phyloP scores from a whole-genome alignment of 2,888 invertebrate genomes.

The Eupithecia inturbata region DNA sequence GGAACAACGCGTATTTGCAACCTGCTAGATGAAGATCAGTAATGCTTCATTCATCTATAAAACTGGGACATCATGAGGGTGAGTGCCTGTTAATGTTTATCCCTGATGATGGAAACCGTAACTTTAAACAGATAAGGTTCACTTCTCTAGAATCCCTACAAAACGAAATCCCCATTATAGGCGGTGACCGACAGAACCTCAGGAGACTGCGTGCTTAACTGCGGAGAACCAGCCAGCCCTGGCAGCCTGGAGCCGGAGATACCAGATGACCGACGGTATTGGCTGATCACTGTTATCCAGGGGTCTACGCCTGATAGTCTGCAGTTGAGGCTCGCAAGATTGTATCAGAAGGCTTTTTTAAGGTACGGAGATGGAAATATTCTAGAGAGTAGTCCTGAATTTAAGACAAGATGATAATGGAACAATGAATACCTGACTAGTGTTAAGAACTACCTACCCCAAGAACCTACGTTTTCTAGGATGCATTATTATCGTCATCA shows the following conservation, averaged over 20 bases:
- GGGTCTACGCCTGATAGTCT: conserved; percentile 86
- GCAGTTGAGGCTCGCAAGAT: conserved; percentile 88
- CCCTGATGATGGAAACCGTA: background rate
- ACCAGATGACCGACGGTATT: conserved; percentile 88
- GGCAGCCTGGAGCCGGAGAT: conserved; percentile 82
- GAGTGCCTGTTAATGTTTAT: too few species aligned
- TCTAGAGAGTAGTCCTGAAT: background rate
- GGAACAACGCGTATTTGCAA: too few species aligned
- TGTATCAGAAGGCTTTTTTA: conserved; percentile 92
- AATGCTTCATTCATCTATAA: too few species aligned
- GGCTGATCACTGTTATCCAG: conserved; percentile 91
- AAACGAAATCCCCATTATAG: conserved; percentile 50
- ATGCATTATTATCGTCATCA: background rate
- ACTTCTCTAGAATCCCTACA: conserved; percentile 4
- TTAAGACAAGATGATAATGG: background rate
- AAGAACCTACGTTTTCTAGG: background rate
- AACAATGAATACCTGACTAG: background rate
- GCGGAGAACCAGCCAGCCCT: conserved; percentile 72
- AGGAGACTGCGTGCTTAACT: conserved; percentile 82
- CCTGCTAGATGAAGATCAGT: too few species aligned
- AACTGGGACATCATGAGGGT: too few species aligned
- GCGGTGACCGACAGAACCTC: conserved; percentile 78
- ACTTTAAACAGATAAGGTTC: background rate
- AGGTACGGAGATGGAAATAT: conserved; percentile 76
- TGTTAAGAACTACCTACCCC: background rate